Conservation (phyloP, 2,888 invertebrate genomes). For the Trichopoda pennipes region DNA sequence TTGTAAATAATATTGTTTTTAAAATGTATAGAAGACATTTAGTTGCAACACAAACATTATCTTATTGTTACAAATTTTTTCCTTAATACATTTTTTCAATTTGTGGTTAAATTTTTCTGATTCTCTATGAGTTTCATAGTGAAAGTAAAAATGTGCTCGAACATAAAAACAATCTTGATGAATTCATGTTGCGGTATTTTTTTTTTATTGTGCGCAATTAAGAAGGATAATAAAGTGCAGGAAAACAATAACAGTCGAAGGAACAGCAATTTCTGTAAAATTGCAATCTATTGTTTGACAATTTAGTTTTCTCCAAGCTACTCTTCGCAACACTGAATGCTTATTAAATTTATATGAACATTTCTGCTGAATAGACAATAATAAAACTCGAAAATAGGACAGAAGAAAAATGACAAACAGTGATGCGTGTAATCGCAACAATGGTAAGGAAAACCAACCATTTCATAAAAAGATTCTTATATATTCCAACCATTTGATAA, state of each 20-base stretch:
- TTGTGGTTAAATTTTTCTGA: background rate
- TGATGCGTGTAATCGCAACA: too few relatives aligned
- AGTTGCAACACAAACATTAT: background rate
- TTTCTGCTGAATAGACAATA: too few relatives aligned
- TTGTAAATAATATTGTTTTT: too few relatives aligned
- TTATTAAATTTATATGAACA: background rate
- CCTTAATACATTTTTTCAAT: too few relatives aligned
- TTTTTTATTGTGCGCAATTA: background rate
- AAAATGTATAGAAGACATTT: too few relatives aligned
- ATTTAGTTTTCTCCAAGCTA: background rate
- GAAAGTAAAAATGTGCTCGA: background rate
- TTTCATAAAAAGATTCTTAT: too few relatives aligned
- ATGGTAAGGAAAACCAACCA: too few relatives aligned
- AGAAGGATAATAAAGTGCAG: background rate
- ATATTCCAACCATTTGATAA: too few relatives aligned
- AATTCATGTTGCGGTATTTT: background rate
- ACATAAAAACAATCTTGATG: background rate
- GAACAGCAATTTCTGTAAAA: background rate
- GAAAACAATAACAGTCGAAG: background rate
- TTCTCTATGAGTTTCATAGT: background rate
- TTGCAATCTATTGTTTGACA: constrained; percentile 25
- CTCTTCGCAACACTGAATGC: background rate
- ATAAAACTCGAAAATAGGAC: too few relatives aligned
- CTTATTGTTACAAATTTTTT: background rate
- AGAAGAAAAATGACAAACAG: too few relatives aligned